Conservation (phyloP, 1,140 invertebrate species). For the Sitophilus oryzae region DNA sequence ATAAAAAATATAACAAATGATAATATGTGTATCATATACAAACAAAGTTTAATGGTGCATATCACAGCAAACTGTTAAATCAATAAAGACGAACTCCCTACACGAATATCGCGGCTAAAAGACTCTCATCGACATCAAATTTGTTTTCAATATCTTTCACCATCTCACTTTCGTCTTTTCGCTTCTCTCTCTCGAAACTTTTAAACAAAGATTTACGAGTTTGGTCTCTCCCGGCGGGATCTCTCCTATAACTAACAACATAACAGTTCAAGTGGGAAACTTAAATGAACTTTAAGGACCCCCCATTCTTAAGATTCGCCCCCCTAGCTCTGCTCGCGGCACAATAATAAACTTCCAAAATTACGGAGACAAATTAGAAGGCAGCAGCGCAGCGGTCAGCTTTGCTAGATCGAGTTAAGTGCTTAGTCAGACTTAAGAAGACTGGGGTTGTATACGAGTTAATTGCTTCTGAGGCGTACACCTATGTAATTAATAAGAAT, state of each 20-base stretch:
- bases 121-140: neutral
- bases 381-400: constrained; percentile 16
- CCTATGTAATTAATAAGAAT: too few species aligned
- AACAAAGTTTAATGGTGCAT: too few species aligned
- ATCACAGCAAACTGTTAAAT: too few species aligned
- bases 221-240: neutral
- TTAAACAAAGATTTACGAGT: neutral
- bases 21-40: too few species aligned
- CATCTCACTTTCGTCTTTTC: too few species aligned
- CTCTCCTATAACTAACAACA: constrained; percentile 18
- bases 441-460: constrained; percentile 1
- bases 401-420: constrained; percentile 3
- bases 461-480: constrained; percentile 12
- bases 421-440: too few species aligned
- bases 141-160: neutral
- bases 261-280: constrained; percentile 21
- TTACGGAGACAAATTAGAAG: constrained; percentile 16
- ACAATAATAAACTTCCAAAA: constrained; percentile 19
- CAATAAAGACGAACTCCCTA: too few species aligned
- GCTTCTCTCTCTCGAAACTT: neutral
- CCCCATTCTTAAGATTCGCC: constrained; percentile 14
- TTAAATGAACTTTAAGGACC: constrained; percentile 19
- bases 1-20: too few species aligned
- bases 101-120: too few species aligned
- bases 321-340: too few species aligned